Evolutionary conservation across 2,113 vertebrate genomes (phyloP).

Genomic region (Chascanopsetta lugubris): DNA sequence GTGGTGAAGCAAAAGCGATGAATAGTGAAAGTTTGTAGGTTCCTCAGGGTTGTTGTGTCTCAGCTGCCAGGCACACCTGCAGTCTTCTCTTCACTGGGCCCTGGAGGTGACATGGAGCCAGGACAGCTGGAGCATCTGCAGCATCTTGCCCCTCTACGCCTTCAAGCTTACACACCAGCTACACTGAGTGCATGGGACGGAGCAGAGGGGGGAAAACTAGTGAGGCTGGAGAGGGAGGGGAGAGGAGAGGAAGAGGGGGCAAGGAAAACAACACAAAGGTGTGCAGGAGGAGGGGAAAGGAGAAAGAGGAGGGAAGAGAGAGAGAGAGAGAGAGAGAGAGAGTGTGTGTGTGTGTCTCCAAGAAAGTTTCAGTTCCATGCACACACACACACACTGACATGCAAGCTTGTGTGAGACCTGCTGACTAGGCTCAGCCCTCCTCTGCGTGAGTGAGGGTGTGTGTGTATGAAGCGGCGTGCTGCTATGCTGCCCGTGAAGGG

Average conservation of each 20-base stretch:
- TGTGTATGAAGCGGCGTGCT: slow-evolving; percentile 57
- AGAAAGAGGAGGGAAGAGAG: slow-evolving; percentile 36
- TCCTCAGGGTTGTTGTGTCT: slow-evolving; percentile 30
- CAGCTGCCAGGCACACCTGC: slow-evolving; percentile 31
- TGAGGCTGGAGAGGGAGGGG: slow-evolving; percentile 54
- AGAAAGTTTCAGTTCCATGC: slow-evolving; percentile 49
- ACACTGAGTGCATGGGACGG: slow-evolving; percentile 37
- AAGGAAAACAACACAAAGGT: slow-evolving; percentile 70
- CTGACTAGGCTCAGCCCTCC: slow-evolving; percentile 57
- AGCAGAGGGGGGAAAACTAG: slow-evolving; percentile 42
- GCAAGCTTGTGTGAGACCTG: slow-evolving; percentile 55
- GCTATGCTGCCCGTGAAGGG: slow-evolving; percentile 73
- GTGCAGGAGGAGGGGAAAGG: slow-evolving; percentile 58
- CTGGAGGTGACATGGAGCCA: slow-evolving; percentile 60
- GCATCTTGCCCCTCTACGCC: slow-evolving; percentile 53
- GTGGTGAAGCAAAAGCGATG: neutral
- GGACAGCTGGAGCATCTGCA: slow-evolving; percentile 69
- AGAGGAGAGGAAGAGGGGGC: slow-evolving; percentile 46
- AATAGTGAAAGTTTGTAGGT: slow-evolving; percentile 12
- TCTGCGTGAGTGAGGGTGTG: slow-evolving; percentile 64
- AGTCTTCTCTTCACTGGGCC: slow-evolving; percentile 59
- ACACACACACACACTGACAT: slow-evolving; percentile 24
- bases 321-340: slow-evolving; percentile 41
- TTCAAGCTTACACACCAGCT: slow-evolving; percentile 40
- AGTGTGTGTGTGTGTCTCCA: slow-evolving; percentile 43